Conservation (phyloP, 2,797 vertebrate genomes). For the Cottoperca gobio region DNA sequence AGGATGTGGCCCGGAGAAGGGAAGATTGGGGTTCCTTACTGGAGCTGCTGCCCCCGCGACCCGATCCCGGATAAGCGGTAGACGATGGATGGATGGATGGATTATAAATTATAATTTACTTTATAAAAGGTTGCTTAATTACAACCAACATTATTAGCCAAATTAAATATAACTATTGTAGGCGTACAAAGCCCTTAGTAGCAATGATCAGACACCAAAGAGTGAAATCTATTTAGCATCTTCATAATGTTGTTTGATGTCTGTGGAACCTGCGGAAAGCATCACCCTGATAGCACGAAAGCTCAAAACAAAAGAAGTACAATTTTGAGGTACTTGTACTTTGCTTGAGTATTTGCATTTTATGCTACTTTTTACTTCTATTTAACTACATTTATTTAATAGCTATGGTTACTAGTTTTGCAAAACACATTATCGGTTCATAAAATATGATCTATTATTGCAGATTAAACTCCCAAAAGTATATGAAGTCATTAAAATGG, state of each 20-base stretch:
- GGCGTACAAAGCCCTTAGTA: background rate
- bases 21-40: too few species aligned
- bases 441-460: background rate
- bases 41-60: too few species aligned
- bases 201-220: constrained; percentile 1
- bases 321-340: background rate
- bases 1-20: too few species aligned
- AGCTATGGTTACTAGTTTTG: background rate
- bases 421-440: background rate
- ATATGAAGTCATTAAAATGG: background rate
- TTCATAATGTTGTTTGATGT: background rate
- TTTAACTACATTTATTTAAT: background rate
- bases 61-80: too few species aligned
- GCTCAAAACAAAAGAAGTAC: background rate
- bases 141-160: background rate
- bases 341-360: background rate
- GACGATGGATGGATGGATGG: too few species aligned
- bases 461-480: background rate
- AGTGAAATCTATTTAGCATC: background rate
- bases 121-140: background rate
- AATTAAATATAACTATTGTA: background rate
- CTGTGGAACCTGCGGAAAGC: background rate
- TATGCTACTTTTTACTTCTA: background rate
- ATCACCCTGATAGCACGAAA: background rate
- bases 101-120: too few species aligned